Evolutionary conservation across 2,113 vertebrate species (phyloP).

Genomic region (Fregata magnificens): DNA sequence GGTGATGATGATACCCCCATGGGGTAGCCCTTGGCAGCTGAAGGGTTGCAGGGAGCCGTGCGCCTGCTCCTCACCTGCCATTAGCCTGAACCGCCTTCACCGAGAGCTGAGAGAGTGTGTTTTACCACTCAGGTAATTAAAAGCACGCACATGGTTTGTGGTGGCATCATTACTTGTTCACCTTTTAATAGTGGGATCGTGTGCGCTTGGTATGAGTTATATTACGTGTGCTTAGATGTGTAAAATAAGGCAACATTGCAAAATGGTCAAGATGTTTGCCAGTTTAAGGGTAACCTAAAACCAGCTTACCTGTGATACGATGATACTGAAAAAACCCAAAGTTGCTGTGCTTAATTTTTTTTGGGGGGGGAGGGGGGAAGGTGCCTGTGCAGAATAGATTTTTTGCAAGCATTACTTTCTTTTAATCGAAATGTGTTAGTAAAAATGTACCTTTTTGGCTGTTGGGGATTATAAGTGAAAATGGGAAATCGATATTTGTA

Average conservation of each 20-base stretch:
- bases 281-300: neutral
- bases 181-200: neutral
- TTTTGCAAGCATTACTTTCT: neutral
- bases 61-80: rapidly evolving
- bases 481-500: neutral
- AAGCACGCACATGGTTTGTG: rapidly evolving
- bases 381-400: neutral
- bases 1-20: neutral
- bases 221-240: neutral
- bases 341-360: neutral
- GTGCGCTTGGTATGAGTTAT: neutral
- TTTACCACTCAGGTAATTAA: neutral
- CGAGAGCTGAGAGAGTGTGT: neutral
- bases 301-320: too few species aligned
- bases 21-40: neutral
- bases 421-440: neutral
- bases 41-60: neutral
- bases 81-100: neutral
- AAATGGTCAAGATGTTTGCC: neutral
- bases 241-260: neutral
- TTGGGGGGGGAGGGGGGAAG: too few species aligned
- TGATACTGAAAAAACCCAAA: neutral
- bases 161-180: neutral
- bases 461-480: neutral
- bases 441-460: neutral